A percentile compares a stretch with the other conserved stretches of the same genome.
Evolutionary conservation across 2,797 vertebrate species (phyloP).

Genomic region (Vespertilio murinus): DNA sequence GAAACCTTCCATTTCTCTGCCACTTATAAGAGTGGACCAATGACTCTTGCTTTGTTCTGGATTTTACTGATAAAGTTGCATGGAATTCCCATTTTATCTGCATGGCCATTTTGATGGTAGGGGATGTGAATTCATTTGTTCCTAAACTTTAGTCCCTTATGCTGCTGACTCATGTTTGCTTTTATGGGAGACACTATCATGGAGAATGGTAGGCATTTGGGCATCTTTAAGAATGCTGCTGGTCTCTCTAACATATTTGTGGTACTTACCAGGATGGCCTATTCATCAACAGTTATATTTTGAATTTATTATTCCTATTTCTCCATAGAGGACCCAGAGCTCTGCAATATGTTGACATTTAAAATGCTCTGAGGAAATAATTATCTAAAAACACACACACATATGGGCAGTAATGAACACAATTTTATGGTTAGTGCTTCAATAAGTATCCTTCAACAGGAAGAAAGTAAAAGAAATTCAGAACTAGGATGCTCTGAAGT

Average conservation of each 20-base stretch:
- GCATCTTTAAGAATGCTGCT: background rate
- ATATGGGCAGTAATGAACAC: background rate
- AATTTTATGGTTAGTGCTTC: background rate
- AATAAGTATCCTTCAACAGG: background rate
- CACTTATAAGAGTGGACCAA: background rate
- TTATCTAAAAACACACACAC: background rate
- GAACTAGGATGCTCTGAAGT: background rate
- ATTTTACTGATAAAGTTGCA: background rate
- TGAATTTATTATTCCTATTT: background rate
- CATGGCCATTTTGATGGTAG: background rate
- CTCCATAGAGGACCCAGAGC: background rate
- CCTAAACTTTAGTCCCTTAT: background rate
- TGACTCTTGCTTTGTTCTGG: background rate
- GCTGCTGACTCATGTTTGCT: background rate
- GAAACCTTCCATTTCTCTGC: background rate
- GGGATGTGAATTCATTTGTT: background rate
- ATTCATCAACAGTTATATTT: background rate
- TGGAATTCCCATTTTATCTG: background rate
- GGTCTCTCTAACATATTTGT: background rate
- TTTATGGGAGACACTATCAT: background rate
- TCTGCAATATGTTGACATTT: background rate
- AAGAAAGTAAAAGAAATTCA: background rate
- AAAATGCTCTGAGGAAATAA: slow-evolving; percentile 38
- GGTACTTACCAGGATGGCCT: background rate
- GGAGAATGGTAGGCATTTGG: background rate